Base-by-base conservation (phyloP, 2,888 invertebrate genomes). In the Idaea dimidiata region DNA sequence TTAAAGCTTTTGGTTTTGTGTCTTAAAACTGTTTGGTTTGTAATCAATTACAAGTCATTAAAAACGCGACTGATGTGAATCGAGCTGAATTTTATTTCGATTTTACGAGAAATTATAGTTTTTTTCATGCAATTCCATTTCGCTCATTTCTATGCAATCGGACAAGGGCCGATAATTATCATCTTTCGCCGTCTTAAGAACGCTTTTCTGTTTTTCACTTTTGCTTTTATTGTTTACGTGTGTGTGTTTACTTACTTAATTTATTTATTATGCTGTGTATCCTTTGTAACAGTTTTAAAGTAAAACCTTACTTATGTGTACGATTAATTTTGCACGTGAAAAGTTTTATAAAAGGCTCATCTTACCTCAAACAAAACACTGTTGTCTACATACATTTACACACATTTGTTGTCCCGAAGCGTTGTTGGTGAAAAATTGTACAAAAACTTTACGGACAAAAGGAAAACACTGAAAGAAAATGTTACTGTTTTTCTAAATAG, bases 361-460 rank as follows among this genome's bases (percentile, higher is more conserved):
- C 81, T 74, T 88, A 95, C 93, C 95, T 95, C 64, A 98, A 93
- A 79, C 97, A 97, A 84, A 97, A 97, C 16, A 96, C 97, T 56
- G 96, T 87, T 75, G 97, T 97, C 97, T 94, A 66, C 96, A 91
- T 24, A 94, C 94, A 79, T 97, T 95, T 94, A 96, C 88, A 94
- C 96, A 16, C 94, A 94, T 76, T 97, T 95, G 87, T 94, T 96
- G 62, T 95, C 93, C 0, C 93, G 88, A 64, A 93, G 79, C 0
- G 96, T 93, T 6, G 94, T 93, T 0, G 96, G 95, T 63, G 95
- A 94, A 74, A 97, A 94, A 80, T 96, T 96, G 86, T 96, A 98
- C 95, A 98, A 96, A 72, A 98, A 89, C 93, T 96, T 97, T 69
- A 97, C 94, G 97, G 97, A 80, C 97, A 98, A 31, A 97, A 89